Percentiles rank a stretch among this genome's conserved stretches.
Evolutionary conservation across 2,797 vertebrate genomes (phyloP).

Genomic region (Megaceryle alcyon): DNA sequence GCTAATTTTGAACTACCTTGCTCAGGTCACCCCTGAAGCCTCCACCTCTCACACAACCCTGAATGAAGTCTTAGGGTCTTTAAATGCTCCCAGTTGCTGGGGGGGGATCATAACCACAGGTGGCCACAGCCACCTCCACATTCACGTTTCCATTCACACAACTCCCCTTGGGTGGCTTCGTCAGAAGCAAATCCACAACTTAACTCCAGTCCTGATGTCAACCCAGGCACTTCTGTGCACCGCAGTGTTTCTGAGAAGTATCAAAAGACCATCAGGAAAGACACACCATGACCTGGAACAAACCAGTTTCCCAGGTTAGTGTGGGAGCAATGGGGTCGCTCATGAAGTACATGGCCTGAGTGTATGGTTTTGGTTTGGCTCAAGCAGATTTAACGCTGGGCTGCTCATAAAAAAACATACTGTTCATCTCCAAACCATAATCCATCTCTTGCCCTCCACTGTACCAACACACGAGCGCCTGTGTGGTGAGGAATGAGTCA

Average conservation of each 20-base stretch:
- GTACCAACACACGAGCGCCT: neutral
- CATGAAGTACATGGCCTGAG: neutral
- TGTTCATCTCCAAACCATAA: neutral
- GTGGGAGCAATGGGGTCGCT: neutral
- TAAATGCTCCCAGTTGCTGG: neutral
- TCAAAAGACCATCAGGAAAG: neutral
- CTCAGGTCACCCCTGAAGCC: neutral
- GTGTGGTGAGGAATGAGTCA: neutral
- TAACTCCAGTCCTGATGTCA: accelerated
- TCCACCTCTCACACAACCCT: neutral
- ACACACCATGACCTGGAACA: neutral
- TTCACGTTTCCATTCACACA: neutral
- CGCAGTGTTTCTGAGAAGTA: accelerated
- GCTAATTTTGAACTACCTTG: neutral
- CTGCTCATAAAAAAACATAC: slow-evolving; percentile 39
- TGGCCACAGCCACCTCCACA: neutral
- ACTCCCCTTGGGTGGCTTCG: accelerated
- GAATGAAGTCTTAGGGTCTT: neutral
- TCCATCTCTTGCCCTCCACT: neutral
- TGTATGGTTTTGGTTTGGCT: neutral
- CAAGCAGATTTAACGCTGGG: neutral
- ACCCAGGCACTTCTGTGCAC: accelerated
- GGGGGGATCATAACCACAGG: neutral
- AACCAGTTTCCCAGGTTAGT: neutral
- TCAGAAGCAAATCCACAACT: neutral